Evolutionary conservation across 1,140 invertebrate genomes (phyloP), one percentile per base, ranked within the genome.

Genomic region (Adelges cooleyi): DNA sequence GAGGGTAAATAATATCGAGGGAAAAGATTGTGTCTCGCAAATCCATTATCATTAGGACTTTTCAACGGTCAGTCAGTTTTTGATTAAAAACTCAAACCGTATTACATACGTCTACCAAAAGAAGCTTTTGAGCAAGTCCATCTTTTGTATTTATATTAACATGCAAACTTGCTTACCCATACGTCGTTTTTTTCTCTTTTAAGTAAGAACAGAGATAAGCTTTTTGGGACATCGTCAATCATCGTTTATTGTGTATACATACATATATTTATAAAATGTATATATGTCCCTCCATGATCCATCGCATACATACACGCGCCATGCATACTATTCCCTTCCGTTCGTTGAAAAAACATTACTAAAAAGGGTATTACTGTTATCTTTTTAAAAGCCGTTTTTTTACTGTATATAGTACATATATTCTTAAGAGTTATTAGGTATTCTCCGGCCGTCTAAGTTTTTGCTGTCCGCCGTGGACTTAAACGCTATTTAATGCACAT

Each of bases 241-340:
- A 62, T 62, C 56, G 42, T 62, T 62, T 62, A 46, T 59, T 59
- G 53, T n/a, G n/a, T n/a, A n/a, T n/a, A n/a, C n/a, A n/a, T n/a
- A n/a, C n/a, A n/a, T n/a, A n/a, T n/a, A n/a, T n/a, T n/a, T n/a
- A n/a, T n/a, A n/a, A n/a, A n/a, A n/a, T n/a, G n/a, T 38, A 9
- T 11, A 29, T 29, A 18, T 29, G 22, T 27, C 25, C 27, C 25
- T 59, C 25, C 25, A 23, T 46, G 20, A 27, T 33, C 11, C 29
- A 11, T 33, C 29, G 29, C 11, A 33, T 33, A 5, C 13, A 27
- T 29, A 46, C 36, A 27, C 50, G 33, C 52, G 33, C 5, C n/a
- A 29, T n/a, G n/a, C 15, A 18, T 38, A 38, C 17, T 25, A 42
- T 27, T 40, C 36, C 52, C 36, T 54, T 13, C 15, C 9, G n/a